Conservation (phyloP, 2,797 vertebrate species). For the Dermochelys coriacea region DNA sequence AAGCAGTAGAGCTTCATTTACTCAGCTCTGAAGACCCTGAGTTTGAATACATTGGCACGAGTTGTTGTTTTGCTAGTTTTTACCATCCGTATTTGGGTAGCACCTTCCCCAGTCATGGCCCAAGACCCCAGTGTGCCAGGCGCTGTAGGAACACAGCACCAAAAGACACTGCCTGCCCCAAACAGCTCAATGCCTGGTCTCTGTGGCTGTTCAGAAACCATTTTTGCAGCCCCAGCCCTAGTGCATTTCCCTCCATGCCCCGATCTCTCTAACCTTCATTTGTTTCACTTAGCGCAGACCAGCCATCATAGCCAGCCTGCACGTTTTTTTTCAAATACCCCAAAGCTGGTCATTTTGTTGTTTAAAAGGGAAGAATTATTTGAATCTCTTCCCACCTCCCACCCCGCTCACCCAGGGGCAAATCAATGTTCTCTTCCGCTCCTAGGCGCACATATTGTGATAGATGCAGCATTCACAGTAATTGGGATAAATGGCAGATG, state of each 20-base stretch:
- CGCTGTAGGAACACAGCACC: neutral
- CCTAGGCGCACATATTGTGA: neutral
- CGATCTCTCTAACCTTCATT: neutral
- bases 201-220: neutral
- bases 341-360: no score
- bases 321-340: no score
- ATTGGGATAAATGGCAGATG: no score
- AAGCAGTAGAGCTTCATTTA: neutral
- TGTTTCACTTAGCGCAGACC: no score
- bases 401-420: no score
- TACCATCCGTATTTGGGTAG: neutral
- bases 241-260: neutral
- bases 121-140: neutral
- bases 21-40: no score
- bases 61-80: neutral
- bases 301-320: no score
- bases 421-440: neutral
- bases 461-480: no score
- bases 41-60: neutral
- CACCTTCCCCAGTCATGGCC: neutral
- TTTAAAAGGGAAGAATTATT: no score
- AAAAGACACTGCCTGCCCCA: neutral
- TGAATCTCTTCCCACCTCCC: no score
- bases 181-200: neutral
- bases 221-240: neutral